Base-by-base conservation (phyloP, 2,113 vertebrate genomes). In the Saccopteryx leptura region DNA sequence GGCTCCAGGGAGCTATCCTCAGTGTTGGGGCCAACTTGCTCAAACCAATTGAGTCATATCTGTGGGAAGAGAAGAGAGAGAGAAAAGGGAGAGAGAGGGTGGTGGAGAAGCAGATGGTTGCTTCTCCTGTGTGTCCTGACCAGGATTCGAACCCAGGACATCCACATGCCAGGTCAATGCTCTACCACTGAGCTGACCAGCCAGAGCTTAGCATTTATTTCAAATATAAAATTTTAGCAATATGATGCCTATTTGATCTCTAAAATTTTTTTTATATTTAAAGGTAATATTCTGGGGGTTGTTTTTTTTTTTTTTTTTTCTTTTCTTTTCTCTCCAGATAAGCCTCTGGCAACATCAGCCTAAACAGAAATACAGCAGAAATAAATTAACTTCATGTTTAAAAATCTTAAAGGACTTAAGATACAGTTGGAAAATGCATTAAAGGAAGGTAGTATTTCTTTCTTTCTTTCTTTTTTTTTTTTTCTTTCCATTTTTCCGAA, bases 311-410 rank as follows among this genome's bases (percentile, higher is more conserved):
- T 28, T 46, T 96, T 97, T 97, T 0, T n/a, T n/a, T n/a, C 9
- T 13, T 10, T 11, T 46, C 50, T 46, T 58, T 12, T 6, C 61
- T 96, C 98, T 98, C 96, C 91, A 97, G 88, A 90, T 96, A 97
- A 98, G 97, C 96, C 95, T 97, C 97, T 97, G 96, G 96, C 95
- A 98, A 93, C 79, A 90, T 93, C 96, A 84, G 88, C 88, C 74
- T 93, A 97, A 97, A 39, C 79, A 82, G 89, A 78, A 97, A 95
- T 92, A 88, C 74, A 92, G 83, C 48, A 95, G 95, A 98, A 98
- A 98, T 98, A 98, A 98, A 98, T 97, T 96, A 95, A 96, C 83
- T 98, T 98, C 93, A 92, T 74, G 2, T 98, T 85, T 97, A 86
- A 97, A 93, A 91, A 96, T 96, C 96, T 98, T 94, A 88, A 33